Evolutionary conservation across 2,888 invertebrate genomes (phyloP), one percentile per base, ranked within the genome.

Genomic region (Leptarthrus brevirostris): DNA sequence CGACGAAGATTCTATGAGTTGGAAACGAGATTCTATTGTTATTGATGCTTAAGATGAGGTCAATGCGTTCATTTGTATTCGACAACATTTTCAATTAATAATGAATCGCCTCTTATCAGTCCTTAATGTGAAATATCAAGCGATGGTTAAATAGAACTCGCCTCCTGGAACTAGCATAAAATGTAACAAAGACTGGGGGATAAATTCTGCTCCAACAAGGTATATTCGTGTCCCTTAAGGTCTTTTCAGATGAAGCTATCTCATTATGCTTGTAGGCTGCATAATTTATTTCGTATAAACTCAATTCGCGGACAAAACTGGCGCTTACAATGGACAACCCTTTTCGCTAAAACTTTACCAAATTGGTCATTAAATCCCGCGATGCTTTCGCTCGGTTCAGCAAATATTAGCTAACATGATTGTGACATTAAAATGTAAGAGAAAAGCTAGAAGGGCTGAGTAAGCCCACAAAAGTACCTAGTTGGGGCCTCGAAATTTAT

Each of bases 71-170:
- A 61, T 40, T 61, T 61, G n/a, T 40, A 40, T 61, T 61, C 61
- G 10, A 40, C n/a, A n/a, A 40, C 61, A 61, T 61, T 61, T 61
- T 61, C 40, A 61, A 40, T 61, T 61, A 61, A 40, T 61, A 61
- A 40, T 61, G 40, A 40, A 40, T 40, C 10, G 3, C 18, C 36
- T 10, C 40, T 61, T 61, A 40, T 61, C 61, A 61, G 40, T n/a
- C 14, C 20, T 40, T 16, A 61, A 36, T 61, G 36, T 61, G 12
- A n/a, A n/a, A n/a, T n/a, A n/a, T n/a, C n/a, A n/a, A n/a, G n/a
- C n/a, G n/a, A n/a, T n/a, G n/a, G n/a, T n/a, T n/a, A n/a, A n/a
- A n/a, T n/a, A n/a, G n/a, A n/a, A n/a, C n/a, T n/a, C n/a, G n/a
- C n/a, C n/a, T n/a, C n/a, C n/a, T n/a, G n/a, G n/a, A n/a, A n/a